Evolutionary conservation across 2,888 invertebrate genomes (phyloP).

Genomic region (Cephus spinipes): DNA sequence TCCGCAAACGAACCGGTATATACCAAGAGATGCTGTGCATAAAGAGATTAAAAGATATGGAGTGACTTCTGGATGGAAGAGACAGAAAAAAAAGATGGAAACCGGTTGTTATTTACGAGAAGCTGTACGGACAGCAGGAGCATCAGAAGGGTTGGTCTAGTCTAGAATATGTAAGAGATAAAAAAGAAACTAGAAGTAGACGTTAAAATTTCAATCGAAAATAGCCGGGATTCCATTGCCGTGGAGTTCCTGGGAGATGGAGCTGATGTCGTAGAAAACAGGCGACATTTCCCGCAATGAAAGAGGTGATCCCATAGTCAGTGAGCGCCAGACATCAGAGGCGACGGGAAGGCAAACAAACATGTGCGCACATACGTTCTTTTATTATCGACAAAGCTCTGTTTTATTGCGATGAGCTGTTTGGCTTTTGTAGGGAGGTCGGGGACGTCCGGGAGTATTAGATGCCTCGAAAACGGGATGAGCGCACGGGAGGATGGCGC

Average conservation of each 20-base stretch:
- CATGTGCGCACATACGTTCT: slow-evolving; percentile 46
- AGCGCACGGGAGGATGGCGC: not conserved
- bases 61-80: not conserved
- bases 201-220: not conserved
- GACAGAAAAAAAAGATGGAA: not conserved
- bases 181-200: not conserved
- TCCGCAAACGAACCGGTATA: not conserved
- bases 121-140: not conserved
- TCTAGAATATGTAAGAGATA: not conserved
- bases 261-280: slow-evolving; percentile 56
- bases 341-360: slow-evolving; percentile 52
- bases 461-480: not conserved
- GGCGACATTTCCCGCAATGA: slow-evolving; percentile 48
- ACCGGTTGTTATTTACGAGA: not conserved
- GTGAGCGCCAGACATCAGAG: slow-evolving; percentile 45
- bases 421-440: slow-evolving; percentile 29
- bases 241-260: slow-evolving; percentile 45
- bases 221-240: not conserved
- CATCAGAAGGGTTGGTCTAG: not conserved
- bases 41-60: not conserved
- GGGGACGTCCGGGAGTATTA: slow-evolving; percentile 6
- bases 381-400: slow-evolving; percentile 56
- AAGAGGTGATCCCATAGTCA: slow-evolving; percentile 32
- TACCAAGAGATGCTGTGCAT: not conserved
- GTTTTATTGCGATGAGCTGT: slow-evolving; percentile 55